A percentile compares a stretch with the other conserved stretches of the same genome.
Evolutionary conservation across 2,888 invertebrate species (phyloP).

Genomic region (Luperina nickerlii): DNA sequence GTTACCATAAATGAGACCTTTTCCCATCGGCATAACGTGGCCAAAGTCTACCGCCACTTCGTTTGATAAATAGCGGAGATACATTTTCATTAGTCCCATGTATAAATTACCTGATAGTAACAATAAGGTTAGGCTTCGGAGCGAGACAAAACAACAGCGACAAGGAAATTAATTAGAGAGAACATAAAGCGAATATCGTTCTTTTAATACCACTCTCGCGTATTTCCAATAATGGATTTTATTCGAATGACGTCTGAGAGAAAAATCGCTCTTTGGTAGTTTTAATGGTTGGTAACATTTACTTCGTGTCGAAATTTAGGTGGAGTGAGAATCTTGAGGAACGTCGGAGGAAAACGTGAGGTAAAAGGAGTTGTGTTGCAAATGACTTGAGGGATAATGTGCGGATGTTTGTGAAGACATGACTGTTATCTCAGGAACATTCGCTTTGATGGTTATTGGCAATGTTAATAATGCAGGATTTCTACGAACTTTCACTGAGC

Average conservation of each 20-base stretch:
- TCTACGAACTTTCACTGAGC: conserved; percentile 41
- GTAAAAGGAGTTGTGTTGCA: conserved; percentile 66
- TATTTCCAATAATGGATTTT: conserved; percentile 57
- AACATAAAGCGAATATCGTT: conserved; percentile 50
- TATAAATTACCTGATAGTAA: conserved; percentile 67
- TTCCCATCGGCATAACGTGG: conserved; percentile 71
- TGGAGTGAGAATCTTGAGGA: conserved; percentile 27
- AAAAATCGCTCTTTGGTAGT: conserved; percentile 42
- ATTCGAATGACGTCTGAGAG: conserved; percentile 39
- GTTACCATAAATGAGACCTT: conserved; percentile 77
- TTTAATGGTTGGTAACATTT: conserved; percentile 43
- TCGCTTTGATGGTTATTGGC: conserved; percentile 68
- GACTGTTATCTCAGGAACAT: conserved; percentile 65
- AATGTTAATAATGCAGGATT: conserved; percentile 61
- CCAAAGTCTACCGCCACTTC: conserved; percentile 68
- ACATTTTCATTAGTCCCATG: conserved; percentile 80
- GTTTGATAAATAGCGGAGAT: conserved; percentile 83
- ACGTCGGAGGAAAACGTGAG: conserved; percentile 55
- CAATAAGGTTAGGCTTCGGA: conserved; percentile 54
- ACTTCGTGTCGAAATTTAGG: conserved; percentile 44
- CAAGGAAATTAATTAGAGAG: conserved; percentile 58
- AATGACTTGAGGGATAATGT: conserved; percentile 71
- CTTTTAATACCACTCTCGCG: conserved; percentile 49
- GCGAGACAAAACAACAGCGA: conserved; percentile 55
- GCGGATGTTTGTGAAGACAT: conserved; percentile 69